Evolutionary conservation across 2,888 invertebrate genomes (phyloP).

Genomic region (Eurytoma adleriae): DNA sequence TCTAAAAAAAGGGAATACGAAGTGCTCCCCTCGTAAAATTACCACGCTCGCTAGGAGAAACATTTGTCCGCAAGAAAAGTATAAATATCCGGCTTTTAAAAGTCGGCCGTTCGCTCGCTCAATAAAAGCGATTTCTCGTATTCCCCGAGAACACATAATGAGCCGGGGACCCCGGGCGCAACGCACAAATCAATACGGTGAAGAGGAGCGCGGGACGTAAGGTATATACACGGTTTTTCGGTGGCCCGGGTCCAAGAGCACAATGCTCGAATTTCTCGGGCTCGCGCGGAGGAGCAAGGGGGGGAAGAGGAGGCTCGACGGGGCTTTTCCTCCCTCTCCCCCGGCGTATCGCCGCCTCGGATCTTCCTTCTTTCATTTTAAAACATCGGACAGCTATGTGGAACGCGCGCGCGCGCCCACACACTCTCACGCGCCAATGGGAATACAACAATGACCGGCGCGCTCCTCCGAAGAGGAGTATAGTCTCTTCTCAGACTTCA

Average conservation of each 20-base stretch:
- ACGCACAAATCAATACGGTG: conserved; percentile 45
- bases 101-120: conserved; percentile 25
- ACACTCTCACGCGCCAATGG: background rate
- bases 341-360: conserved; percentile 43
- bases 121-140: conserved; percentile 52
- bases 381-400: conserved; percentile 24
- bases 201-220: conserved; percentile 2
- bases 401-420: background rate
- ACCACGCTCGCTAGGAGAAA: conserved; percentile 11
- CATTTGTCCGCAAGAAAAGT: conserved; percentile 43
- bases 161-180: conserved; percentile 3
- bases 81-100: conserved; percentile 49
- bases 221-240: too few relatives aligned
- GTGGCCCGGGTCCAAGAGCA: conserved; percentile 46
- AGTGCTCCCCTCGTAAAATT: conserved; percentile 32
- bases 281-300: background rate
- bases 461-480: too few relatives aligned
- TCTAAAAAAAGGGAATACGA: background rate
- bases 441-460: conserved; percentile 17
- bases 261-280: conserved; percentile 53
- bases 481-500: conserved; percentile 39
- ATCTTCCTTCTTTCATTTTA: conserved; percentile 48
- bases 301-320: background rate
- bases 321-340: conserved; percentile 39
- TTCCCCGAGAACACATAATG: conserved; percentile 25